Evolutionary conservation across 2,888 invertebrate species (phyloP).

Genomic region (Drosophila limbata): DNA sequence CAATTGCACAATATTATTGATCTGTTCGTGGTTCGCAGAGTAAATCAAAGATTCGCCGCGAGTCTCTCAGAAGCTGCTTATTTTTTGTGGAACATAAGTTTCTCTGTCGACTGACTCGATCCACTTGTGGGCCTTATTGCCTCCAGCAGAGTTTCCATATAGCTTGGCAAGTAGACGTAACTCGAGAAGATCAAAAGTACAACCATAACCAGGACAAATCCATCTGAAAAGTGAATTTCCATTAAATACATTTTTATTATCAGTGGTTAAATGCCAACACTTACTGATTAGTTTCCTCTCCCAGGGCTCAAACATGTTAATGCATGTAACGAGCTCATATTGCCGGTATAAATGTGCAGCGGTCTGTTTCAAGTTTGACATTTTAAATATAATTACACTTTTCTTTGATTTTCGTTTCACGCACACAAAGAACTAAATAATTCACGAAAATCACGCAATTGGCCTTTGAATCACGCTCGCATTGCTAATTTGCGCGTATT

Average conservation of each 20-base stretch:
- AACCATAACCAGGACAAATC: slow-evolving; percentile 86
- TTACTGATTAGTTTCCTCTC: slow-evolving; percentile 86
- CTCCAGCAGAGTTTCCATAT: slow-evolving; percentile 84
- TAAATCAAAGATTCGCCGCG: not conserved
- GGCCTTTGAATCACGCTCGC: not conserved
- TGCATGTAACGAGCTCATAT: slow-evolving; percentile 86
- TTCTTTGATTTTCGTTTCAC: not conserved
- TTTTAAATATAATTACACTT: slow-evolving; percentile 30
- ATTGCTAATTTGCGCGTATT: slow-evolving; percentile 4
- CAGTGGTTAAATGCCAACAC: slow-evolving; percentile 7
- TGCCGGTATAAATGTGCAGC: slow-evolving; percentile 83
- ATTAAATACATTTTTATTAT: no score
- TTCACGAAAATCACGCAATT: slow-evolving; percentile 10
- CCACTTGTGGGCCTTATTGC: slow-evolving; percentile 76
- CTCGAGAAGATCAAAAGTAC: slow-evolving; percentile 87
- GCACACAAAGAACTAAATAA: slow-evolving; percentile 1
- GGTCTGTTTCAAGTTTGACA: slow-evolving; percentile 65
- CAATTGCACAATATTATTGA: slow-evolving; percentile 22
- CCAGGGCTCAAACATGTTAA: slow-evolving; percentile 86
- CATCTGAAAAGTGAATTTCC: slow-evolving; percentile 82
- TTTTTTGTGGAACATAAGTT: slow-evolving; percentile 72
- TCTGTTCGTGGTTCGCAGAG: not conserved
- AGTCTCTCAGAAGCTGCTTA: slow-evolving; percentile 66
- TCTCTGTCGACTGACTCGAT: slow-evolving; percentile 25
- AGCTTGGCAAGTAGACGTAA: slow-evolving; percentile 87